Percentiles rank a stretch among this genome's conserved stretches.
These are phyloP conservation scores for Tetranychus piercei DNA, from an alignment of 2,888 invertebrate genomes.

Conservation along the genomic window DNA sequence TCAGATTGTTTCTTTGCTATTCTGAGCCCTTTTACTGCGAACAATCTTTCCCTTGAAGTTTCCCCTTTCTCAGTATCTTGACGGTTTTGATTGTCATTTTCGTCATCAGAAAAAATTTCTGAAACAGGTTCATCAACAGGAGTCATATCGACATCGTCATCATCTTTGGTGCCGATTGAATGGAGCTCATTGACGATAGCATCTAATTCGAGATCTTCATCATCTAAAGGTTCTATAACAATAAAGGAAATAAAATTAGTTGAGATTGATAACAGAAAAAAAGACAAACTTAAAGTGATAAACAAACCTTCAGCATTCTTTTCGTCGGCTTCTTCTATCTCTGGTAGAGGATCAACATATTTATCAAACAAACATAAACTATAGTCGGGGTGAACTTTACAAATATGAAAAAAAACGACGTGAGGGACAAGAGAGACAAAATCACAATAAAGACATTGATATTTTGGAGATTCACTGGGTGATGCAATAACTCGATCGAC, in stretches of 20 bases:
- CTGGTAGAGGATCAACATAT: background rate
- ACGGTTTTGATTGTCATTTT: background rate
- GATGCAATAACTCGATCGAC: background rate
- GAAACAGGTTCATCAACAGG: background rate
- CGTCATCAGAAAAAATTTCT: background rate
- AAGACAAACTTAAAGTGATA: background rate
- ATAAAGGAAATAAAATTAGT: background rate
- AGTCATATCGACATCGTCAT: conserved; percentile 2
- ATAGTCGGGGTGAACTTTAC: conserved; percentile 3
- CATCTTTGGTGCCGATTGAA: background rate
- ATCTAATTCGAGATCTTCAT: conserved; percentile 4
- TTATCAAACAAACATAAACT: background rate
- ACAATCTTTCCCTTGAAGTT: background rate
- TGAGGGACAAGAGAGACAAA: background rate
- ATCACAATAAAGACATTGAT: conserved; percentile 10
- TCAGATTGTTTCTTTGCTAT: background rate
- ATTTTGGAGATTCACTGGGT: background rate
- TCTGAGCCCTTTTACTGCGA: background rate
- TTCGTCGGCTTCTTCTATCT: background rate
- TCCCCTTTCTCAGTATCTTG: background rate
- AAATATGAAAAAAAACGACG: conserved; percentile 5
- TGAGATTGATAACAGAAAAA: background rate
- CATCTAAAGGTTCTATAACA: background rate
- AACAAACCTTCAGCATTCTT: background rate
- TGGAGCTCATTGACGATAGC: background rate